These are phyloP conservation scores for Apogon hyalosoma DNA, from an alignment of 2,797 vertebrate genomes.

Conservation along the genomic window DNA sequence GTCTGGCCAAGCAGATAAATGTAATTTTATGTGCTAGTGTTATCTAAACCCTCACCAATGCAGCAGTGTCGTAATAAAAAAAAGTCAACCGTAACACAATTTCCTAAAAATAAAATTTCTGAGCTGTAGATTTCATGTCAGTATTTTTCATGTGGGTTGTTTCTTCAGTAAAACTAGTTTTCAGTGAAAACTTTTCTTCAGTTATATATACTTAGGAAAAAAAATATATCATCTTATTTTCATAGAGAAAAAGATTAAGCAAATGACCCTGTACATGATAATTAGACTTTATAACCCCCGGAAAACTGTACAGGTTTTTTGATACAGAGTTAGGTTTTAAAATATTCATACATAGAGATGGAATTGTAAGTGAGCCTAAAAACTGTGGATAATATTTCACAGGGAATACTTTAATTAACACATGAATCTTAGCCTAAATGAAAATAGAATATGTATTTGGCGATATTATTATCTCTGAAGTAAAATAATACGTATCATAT, in stretches of 20 bases:
- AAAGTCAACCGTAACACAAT: background rate
- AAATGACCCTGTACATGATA: background rate
- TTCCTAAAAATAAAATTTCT: background rate
- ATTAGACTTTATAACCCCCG: background rate
- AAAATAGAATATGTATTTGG: too few species aligned
- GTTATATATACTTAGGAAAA: constrained; percentile 1
- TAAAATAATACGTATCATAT: too few species aligned
- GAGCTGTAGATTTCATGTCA: background rate
- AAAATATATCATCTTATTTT: background rate
- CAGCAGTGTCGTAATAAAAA: background rate
- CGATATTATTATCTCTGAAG: too few species aligned
- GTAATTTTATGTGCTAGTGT: background rate
- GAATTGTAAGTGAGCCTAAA: constrained; percentile 2
- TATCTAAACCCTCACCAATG: background rate
- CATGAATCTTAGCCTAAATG: too few species aligned
- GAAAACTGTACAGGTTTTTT: background rate
- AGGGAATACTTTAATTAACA: too few species aligned
- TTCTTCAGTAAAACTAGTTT: background rate
- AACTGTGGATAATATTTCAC: background rate
- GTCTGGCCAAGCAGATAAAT: constrained; percentile 12
- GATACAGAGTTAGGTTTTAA: background rate
- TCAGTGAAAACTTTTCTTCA: constrained; percentile 2
- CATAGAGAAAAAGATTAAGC: background rate
- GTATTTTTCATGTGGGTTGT: background rate
- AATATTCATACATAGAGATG: constrained; percentile 14